Evolutionary conservation across 1,140 invertebrate genomes (phyloP).

Genomic region (Drosophila pseudoobscura): DNA sequence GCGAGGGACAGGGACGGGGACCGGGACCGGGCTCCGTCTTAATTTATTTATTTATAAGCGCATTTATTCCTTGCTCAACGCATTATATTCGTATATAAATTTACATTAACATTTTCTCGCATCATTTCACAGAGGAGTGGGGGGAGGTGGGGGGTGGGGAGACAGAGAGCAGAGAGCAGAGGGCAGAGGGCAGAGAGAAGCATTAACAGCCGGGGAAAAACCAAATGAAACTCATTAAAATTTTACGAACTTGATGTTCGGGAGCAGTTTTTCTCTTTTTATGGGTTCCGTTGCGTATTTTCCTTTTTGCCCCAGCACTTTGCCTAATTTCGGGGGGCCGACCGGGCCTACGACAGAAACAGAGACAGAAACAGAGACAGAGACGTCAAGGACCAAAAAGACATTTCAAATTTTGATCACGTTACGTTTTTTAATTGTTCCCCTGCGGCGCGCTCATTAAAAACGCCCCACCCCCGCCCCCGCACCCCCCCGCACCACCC

Average conservation of each 20-base stretch:
- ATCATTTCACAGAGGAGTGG: slow-evolving; percentile 58
- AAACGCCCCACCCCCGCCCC: slow-evolving; percentile 5
- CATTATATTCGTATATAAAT: slow-evolving; percentile 77
- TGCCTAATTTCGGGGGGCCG: slow-evolving; percentile 68
- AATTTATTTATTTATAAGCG: slow-evolving; percentile 61
- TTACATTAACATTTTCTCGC: slow-evolving; percentile 77
- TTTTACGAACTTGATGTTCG: slow-evolving; percentile 75
- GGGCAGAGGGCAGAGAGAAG: slow-evolving; percentile 5
- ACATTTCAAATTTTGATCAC: slow-evolving; percentile 80
- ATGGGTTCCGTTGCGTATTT: slow-evolving; percentile 45
- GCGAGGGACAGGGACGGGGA: not conserved
- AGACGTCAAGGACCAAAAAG: slow-evolving; percentile 71
- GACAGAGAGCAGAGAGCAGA: not conserved
- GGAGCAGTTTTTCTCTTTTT: slow-evolving; percentile 78
- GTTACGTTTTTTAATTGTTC: slow-evolving; percentile 81
- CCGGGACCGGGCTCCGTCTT: not conserved
- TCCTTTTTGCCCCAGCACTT: slow-evolving; percentile 59
- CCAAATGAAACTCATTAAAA: slow-evolving; percentile 77
- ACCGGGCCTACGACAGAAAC: slow-evolving; percentile 36
- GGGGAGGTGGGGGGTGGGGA: not conserved
- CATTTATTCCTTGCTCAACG: slow-evolving; percentile 65
- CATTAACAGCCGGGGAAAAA: slow-evolving; percentile 63
- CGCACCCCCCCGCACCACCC: not conserved
- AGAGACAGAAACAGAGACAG: slow-evolving; percentile 3
- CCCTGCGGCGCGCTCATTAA: slow-evolving; percentile 75